Base-by-base conservation (phyloP, 2,113 vertebrate genomes). In the Upupa epops region DNA sequence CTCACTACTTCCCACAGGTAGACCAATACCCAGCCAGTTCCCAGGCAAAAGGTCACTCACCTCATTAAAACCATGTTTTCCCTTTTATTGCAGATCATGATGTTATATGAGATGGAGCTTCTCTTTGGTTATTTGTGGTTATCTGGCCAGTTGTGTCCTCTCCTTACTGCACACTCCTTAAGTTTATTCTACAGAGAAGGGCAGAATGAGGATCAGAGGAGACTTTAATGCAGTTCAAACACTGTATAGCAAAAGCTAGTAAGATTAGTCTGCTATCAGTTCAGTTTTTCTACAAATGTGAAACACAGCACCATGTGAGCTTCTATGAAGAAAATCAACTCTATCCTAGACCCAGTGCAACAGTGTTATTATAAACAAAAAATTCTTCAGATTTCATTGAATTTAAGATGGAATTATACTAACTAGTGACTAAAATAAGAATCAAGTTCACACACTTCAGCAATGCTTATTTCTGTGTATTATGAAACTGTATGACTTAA, bases 401-500 rank as follows among this genome's bases (percentile, higher is more conserved):
- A 49, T 75, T 79, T 63, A 61, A 40, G 2, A 1, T 48, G 18
- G 28, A 83, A 48, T 79, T 68, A 51, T 69, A 69, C 65, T 48
- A 92, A 45, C 31, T 81, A 11, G 9, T 69, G 70, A 49, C 7
- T 36, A 21, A 84, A 85, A 76, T 74, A 83, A 49, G 3, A 74
- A 81, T 9, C 7, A 52, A 21, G 21, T 49, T 86, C 64, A 59
- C 55, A 78, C 17, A 74, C 7, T 31, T 86, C 28, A 65, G 0
- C n/a, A n/a, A n/a, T 58, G 32, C 42, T 72, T 75, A 73, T 17
- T 7, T 71, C 24, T 68, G 13, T 26, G 29, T 51, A 60, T 18
- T 46, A 74, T 81, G 37, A 59, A 93, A 83, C 7, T 40, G 20
- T 58, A 52, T 37, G 85, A 52, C 29, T 81, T 79, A 87, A 85